Evolutionary conservation across 2,113 vertebrate species (phyloP), one percentile per base, ranked within the genome.

Genomic region (Actenoides lindsayi): DNA sequence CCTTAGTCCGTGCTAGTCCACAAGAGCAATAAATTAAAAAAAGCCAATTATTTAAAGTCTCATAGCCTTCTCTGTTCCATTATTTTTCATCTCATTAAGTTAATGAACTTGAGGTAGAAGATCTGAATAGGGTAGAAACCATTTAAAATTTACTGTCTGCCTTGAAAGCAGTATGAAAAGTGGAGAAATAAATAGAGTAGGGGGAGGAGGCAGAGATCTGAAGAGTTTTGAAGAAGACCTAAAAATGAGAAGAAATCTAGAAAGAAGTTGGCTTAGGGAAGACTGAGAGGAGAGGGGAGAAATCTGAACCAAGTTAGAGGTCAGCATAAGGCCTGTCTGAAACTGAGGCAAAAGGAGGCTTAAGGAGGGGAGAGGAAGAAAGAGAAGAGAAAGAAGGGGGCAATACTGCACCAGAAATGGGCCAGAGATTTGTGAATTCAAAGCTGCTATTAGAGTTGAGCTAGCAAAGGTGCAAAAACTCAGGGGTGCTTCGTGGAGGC

Each of bases 1-100:
- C 44, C 87, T 97, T 39, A 96, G 94, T 95, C 79, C 6, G 1
- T 80, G 50, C 84, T 85, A 90, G 70, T 95, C 75, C 87, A 95
- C 0, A 1, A 85, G n/a, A 95, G 94, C 51, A 94, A 93, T 94
- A 95, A 79, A 96, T 97, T 96, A 1, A 91, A 95, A 95, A 95
- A 96, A 96, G 74, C 74, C 78, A 93, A 91, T 96, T 97, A 95
- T 90, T 95, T 67, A 64, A 93, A 91, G 89, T 80, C 63, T 85
- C 50, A 85, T 94, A 87, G 67, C 59, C 31, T 87, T 90, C 82
- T 87, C 63, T 11, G 4, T 78, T 87, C 51, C 3, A 85, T 87
- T 48, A 44, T 83, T 96, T 95, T 96, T 96, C 70, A 70, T 93
- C 80, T 94, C 51, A 59, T 93, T 96, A 80, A 96, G 44, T 91